Percentiles rank a stretch among this genome's conserved stretches.
Evolutionary conservation across 2,113 vertebrate genomes (phyloP).

Genomic region (Zosterops lateralis): DNA sequence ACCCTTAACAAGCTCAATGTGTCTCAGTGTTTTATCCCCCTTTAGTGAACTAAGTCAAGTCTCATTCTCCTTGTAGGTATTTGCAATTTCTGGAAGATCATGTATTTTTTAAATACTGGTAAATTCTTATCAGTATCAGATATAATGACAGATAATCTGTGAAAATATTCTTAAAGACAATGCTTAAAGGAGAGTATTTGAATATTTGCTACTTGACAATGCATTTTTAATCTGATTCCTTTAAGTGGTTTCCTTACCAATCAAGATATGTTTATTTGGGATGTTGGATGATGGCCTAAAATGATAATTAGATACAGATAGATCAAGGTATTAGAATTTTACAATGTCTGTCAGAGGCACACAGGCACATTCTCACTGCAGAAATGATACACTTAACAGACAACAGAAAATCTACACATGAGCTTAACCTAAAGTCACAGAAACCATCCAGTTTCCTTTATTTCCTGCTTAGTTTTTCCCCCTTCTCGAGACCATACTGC

Average conservation of each 20-base stretch:
- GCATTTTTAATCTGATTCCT: neutral
- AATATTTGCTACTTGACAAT: neutral
- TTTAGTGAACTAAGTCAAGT: neutral
- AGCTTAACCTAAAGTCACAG: neutral
- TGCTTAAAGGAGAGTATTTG: neutral
- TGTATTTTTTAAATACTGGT: neutral
- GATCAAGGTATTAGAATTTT: neutral
- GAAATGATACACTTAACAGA: neutral
- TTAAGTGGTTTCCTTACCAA: neutral
- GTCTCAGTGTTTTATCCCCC: neutral
- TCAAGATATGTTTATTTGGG: neutral
- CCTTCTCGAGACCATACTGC: rapidly evolving
- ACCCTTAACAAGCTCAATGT: conserved; percentile 24
- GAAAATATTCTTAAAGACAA: neutral
- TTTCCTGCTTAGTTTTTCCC: neutral
- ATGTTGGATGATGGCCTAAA: neutral
- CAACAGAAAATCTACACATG: neutral
- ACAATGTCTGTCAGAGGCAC: neutral
- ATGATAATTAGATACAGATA: neutral
- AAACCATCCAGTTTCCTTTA: neutral
- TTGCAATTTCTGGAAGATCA: neutral
- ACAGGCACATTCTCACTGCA: neutral
- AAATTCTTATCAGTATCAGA: neutral
- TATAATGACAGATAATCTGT: neutral
- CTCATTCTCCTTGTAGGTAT: neutral